Evolutionary conservation across 2,888 invertebrate species (phyloP).

Genomic region (Chouioia cunea): DNA sequence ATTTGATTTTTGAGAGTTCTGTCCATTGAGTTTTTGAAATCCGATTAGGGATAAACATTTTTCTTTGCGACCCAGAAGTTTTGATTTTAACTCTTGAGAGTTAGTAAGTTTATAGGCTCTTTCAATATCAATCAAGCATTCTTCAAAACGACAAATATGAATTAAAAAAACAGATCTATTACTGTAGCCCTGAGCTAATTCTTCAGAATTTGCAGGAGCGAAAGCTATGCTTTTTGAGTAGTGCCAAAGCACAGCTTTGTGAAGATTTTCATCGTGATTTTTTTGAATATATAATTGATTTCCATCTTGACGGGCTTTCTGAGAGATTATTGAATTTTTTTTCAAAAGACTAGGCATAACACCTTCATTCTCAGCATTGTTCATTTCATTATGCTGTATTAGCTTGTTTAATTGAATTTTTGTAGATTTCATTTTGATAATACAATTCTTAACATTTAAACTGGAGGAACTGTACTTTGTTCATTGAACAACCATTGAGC

Average conservation of each 20-base stretch:
- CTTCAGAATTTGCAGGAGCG: not conserved
- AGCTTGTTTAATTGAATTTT: too few relatives aligned
- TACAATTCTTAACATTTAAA: too few relatives aligned
- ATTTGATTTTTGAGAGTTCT: not conserved
- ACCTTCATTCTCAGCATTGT: too few relatives aligned
- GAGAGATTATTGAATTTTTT: not conserved
- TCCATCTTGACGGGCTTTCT: not conserved
- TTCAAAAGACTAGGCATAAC: not conserved
- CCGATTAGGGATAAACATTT: slow-evolving; percentile 65
- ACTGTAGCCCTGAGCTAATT: not conserved
- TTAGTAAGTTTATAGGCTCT: slow-evolving; percentile 70
- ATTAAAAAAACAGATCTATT: not conserved
- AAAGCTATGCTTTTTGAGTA: not conserved
- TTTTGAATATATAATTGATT: not conserved
- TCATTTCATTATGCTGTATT: too few relatives aligned
- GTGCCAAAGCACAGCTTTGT: not conserved
- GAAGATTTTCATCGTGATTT: not conserved
- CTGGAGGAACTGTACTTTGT: too few relatives aligned
- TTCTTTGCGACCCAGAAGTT: slow-evolving; percentile 73
- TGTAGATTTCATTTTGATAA: too few relatives aligned
- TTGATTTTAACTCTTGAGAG: slow-evolving; percentile 71
- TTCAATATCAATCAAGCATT: slow-evolving; percentile 75
- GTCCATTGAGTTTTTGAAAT: not conserved
- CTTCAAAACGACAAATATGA: too few relatives aligned
- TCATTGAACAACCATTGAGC: too few relatives aligned